Evolutionary conservation across 2,888 invertebrate species (phyloP).

Genomic region (Desoria tigrina): DNA sequence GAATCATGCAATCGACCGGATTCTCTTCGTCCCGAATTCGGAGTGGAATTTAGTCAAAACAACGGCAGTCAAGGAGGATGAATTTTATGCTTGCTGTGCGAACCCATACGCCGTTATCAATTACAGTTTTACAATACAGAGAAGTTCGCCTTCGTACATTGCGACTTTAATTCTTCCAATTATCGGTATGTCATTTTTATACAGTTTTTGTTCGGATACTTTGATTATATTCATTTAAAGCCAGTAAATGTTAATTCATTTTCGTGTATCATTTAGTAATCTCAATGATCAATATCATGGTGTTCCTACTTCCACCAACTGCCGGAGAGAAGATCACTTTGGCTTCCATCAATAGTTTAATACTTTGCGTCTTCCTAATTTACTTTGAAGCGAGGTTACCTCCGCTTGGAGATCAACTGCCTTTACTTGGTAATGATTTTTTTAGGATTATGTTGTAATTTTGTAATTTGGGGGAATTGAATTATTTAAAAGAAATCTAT

Average conservation of each 20-base stretch:
- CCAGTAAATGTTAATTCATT: constrained; percentile 2
- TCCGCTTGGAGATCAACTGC: constrained; percentile 62
- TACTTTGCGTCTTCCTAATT: constrained; percentile 50
- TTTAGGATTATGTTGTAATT: neutral
- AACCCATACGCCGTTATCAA: constrained; percentile 63
- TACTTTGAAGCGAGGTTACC: constrained; percentile 60
- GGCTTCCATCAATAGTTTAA: constrained; percentile 49
- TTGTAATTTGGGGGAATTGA: neutral
- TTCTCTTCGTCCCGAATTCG: constrained; percentile 38
- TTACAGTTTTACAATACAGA: constrained; percentile 61
- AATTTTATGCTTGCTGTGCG: constrained; percentile 59
- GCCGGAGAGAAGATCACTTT: constrained; percentile 66
- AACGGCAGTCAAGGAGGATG: constrained; percentile 55
- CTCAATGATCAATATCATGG: constrained; percentile 48
- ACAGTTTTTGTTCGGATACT: neutral
- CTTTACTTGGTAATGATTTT: constrained; percentile 63
- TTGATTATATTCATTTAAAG: neutral
- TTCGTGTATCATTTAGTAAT: no score
- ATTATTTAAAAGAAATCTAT: no score
- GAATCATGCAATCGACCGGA: constrained; percentile 22
- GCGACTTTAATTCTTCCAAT: constrained; percentile 67
- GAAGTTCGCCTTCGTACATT: constrained; percentile 66
- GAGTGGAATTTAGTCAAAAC: constrained; percentile 46
- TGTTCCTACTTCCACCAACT: constrained; percentile 61
- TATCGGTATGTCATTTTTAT: constrained; percentile 54